Conservation (phyloP, 2,797 vertebrate species). For the Diplodus puntazzo region DNA sequence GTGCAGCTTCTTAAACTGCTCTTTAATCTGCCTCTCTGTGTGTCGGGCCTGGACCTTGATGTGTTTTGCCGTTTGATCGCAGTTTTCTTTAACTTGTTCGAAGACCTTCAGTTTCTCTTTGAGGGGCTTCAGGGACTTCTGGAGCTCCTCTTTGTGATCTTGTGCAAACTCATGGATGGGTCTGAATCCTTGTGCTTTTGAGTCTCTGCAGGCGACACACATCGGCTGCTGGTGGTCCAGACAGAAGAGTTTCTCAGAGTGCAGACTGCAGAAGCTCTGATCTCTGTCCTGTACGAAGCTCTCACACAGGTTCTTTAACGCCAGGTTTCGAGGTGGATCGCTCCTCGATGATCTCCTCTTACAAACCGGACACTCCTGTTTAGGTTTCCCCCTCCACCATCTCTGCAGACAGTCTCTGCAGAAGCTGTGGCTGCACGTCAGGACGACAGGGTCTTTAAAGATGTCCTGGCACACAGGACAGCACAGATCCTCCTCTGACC, state of each 20-base stretch:
- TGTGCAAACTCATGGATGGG: constrained; percentile 43
- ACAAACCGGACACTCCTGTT: constrained; percentile 46
- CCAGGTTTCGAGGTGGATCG: constrained; percentile 20
- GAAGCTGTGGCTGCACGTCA: constrained; percentile 65
- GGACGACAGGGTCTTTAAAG: constrained; percentile 42
- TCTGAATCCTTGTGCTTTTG: constrained; percentile 46
- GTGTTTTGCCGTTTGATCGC: constrained; percentile 15
- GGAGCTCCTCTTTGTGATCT: constrained; percentile 33
- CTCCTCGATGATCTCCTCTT: constrained; percentile 27
- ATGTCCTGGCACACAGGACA: constrained; percentile 50
- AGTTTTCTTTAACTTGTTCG: constrained; percentile 22
- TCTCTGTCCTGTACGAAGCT: constrained; percentile 9
- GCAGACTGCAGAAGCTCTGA: constrained; percentile 22
- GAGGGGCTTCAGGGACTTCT: constrained; percentile 9
- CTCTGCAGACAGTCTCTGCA: constrained; percentile 42
- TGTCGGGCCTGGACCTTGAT: constrained; percentile 25
- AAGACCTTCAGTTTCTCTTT: constrained; percentile 27
- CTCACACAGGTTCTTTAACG: constrained; percentile 40
- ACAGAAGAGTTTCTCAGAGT: constrained; percentile 51
- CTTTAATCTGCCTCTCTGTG: constrained; percentile 35
- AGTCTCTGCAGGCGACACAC: constrained; percentile 55
- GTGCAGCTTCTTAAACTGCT: constrained; percentile 31
- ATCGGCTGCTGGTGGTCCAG: constrained; percentile 48
- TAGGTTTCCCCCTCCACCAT: constrained; percentile 38
- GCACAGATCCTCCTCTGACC: constrained; percentile 14